These are phyloP conservation scores for Pegoplata infirma DNA, from an alignment of 2,888 invertebrate species.

Conservation along the genomic window DNA sequence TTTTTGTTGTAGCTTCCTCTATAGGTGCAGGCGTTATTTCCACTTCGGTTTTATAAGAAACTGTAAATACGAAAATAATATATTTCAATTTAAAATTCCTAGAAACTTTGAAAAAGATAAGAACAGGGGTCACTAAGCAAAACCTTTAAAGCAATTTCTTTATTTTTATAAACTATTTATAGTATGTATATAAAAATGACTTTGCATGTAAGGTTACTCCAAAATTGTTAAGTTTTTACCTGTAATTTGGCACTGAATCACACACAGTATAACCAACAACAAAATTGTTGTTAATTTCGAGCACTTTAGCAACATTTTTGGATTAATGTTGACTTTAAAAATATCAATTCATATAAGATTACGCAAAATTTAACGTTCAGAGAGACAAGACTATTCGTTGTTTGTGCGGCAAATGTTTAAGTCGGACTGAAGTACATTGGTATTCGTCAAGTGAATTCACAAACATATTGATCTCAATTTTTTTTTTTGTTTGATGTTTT, in stretches of 20 bases:
- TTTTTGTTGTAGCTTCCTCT: conserved; percentile 70
- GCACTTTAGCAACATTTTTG: conserved; percentile 54
- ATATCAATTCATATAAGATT: not conserved
- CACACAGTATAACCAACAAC: conserved; percentile 59
- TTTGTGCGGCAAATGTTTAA: conserved; percentile 49
- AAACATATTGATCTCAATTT: conserved; percentile 29
- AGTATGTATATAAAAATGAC: not conserved
- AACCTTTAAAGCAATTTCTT: not conserved
- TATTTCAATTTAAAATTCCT: conserved; percentile 10
- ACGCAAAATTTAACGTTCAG: not conserved
- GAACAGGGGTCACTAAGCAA: conserved; percentile 36
- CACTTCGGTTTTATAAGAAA: conserved; percentile 71
- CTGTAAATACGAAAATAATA: conserved; percentile 56
- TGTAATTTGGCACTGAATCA: conserved; percentile 69
- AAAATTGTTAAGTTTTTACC: conserved; percentile 68
- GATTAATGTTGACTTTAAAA: no score
- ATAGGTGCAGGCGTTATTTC: conserved; percentile 72
- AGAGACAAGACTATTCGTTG: conserved; percentile 33
- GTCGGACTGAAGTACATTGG: conserved; percentile 42
- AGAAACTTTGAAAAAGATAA: conserved; percentile 33
- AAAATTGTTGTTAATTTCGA: conserved; percentile 38
- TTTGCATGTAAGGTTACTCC: not conserved
- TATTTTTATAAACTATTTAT: no score
- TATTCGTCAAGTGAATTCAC: conserved; percentile 13
- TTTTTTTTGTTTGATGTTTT: conserved; percentile 22